Evolutionary conservation across 2,113 vertebrate species (phyloP), one percentile per base, ranked within the genome.

Genomic region (Chamaea fasciata): DNA sequence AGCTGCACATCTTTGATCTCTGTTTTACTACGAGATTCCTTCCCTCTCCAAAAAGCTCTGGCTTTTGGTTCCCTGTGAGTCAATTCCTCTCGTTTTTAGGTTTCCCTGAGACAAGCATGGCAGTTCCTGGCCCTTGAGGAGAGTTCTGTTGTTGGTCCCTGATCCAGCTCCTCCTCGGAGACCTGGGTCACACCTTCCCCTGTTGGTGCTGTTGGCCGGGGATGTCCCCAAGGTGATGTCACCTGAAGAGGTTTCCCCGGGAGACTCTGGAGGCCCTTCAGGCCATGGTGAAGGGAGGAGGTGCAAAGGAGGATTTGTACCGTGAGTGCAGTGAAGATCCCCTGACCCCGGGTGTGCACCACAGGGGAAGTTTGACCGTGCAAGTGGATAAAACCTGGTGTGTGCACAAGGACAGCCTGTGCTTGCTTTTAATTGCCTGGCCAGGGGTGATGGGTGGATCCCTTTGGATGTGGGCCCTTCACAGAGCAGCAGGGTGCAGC

Each of bases 1-100:
- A 87, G 87, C 19, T 75, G 81, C 21, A 10, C 37, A 21, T 49
- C 91, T 94, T 94, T 94, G 94, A 94, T 95, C 94, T 95, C 65
- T 79, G 35, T 56, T 94, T 96, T 83, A 85, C 71, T 60, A 17
- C 15, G 12, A 23, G 42, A 46, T 78, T 60, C 69, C 67, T 71
- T 37, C 42, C 63, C 52, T 92, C 78, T 88, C 73, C 42, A 68
- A 44, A 91, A 68, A 81, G 9, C 76, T 75, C 76, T 50, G 52
- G 18, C n/a, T 91, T 65, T 31, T 41, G 94, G 41, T 60, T 94
- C 42, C 46, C 56, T 59, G 15, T 55, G 63, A 74, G 73, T 27
- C 56, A 21, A 52, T 87, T 63, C 74, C 30, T 64, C 60, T 83
- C 10, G 1, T 62, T 82, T 93, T 71, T 7, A 33, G 21, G 16